Evolutionary conservation across 2,888 invertebrate genomes (phyloP).

Genomic region (Noctua pronuba): DNA sequence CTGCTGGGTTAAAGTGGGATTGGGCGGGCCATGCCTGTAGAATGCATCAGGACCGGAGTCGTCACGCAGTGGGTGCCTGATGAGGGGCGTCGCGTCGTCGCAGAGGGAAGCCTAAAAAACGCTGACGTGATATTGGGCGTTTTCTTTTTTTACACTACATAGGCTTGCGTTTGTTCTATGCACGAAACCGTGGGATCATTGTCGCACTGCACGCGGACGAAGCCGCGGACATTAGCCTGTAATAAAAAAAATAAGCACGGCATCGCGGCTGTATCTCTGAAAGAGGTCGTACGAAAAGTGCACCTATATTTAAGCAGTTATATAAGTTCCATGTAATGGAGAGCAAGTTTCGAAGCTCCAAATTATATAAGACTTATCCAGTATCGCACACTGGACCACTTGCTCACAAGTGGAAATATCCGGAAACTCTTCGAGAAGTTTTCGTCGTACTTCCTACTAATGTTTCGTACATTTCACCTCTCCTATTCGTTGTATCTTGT

Average conservation of each 20-base stretch:
- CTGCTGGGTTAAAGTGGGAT: too few relatives aligned
- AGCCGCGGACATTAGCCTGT: too few relatives aligned
- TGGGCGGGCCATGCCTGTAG: too few relatives aligned
- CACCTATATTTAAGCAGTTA: not conserved
- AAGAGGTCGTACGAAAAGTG: not conserved
- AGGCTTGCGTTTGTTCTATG: too few relatives aligned
- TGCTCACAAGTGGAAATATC: constrained; percentile 1
- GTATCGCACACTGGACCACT: constrained; percentile 1
- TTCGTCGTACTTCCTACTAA: not conserved
- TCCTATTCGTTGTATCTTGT: not conserved
- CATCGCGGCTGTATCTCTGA: not conserved
- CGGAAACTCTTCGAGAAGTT: not conserved
- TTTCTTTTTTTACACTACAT: too few relatives aligned
- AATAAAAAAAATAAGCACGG: not conserved
- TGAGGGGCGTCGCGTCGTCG: too few relatives aligned
- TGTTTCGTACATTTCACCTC: not conserved
- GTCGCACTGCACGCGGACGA: too few relatives aligned
- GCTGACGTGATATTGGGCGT: too few relatives aligned
- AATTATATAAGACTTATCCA: constrained; percentile 11
- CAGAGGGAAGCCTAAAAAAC: too few relatives aligned
- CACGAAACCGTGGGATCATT: too few relatives aligned
- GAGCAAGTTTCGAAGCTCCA: not conserved
- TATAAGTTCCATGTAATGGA: not conserved
- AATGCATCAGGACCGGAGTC: too few relatives aligned
- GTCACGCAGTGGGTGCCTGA: too few relatives aligned